These are phyloP conservation scores for Rhinopomastus cyanomelas DNA, from an alignment of 2,113 vertebrate species.

Conservation along the genomic window DNA sequence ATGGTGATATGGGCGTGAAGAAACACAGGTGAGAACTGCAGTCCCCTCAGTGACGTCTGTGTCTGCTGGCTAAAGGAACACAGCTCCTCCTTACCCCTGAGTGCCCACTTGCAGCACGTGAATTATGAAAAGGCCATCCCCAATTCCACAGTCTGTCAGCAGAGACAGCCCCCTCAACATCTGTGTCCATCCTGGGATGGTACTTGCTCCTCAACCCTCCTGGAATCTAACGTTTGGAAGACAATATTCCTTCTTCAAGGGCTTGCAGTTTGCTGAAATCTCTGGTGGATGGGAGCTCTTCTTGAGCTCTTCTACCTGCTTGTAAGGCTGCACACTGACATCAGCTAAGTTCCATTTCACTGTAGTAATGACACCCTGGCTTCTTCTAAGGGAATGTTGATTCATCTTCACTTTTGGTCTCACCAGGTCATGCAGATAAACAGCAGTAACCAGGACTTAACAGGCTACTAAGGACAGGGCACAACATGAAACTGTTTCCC, in stretches of 20 bases:
- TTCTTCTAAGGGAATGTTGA: not conserved
- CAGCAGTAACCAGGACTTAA: not conserved
- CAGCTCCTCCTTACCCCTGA: not conserved
- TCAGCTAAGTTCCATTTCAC: not conserved
- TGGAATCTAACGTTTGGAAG: not conserved
- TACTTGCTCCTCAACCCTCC: not conserved
- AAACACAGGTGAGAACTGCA: not conserved
- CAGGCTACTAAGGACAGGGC: not conserved
- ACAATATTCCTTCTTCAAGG: accelerated
- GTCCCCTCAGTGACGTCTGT: not conserved
- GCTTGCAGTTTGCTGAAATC: not conserved
- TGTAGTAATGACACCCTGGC: not conserved
- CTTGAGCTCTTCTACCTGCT: not conserved
- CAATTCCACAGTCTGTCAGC: accelerated
- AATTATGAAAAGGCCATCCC: not conserved
- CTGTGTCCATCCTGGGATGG: accelerated
- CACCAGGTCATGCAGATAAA: not conserved
- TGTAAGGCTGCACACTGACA: not conserved
- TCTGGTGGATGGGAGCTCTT: not conserved
- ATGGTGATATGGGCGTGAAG: not conserved
- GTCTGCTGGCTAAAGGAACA: not conserved
- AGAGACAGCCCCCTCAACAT: not conserved
- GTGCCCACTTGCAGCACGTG: not conserved
- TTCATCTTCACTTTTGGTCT: not conserved
- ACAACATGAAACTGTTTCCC: not conserved